These are phyloP conservation scores for Melanotus villosus DNA, from an alignment of 2,888 invertebrate species.

Conservation along the genomic window DNA sequence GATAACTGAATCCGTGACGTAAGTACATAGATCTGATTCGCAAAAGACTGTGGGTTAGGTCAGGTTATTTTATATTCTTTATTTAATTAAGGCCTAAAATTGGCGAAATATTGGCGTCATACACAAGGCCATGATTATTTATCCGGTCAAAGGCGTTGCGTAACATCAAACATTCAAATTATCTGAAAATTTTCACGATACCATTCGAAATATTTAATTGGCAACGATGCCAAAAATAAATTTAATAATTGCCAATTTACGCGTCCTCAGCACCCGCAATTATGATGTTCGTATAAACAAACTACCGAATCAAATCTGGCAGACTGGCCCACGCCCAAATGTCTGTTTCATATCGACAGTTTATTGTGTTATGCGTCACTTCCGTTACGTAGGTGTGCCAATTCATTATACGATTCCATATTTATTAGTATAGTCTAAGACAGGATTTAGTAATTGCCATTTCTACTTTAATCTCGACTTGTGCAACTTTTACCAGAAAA, in stretches of 20 bases:
- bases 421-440: background rate
- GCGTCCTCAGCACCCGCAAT: background rate
- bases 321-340: constrained; percentile 29
- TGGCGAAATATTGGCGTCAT: too few species aligned
- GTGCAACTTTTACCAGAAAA: too few species aligned
- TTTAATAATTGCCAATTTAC: background rate
- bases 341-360: constrained; percentile 28
- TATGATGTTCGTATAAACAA: constrained; percentile 5
- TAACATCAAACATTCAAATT: too few species aligned
- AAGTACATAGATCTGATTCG: too few species aligned
- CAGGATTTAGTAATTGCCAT: background rate
- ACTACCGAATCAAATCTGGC: background rate
- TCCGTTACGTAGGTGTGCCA: constrained; percentile 40
- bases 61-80: too few species aligned
- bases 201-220: background rate
- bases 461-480: background rate
- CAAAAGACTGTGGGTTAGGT: too few species aligned
- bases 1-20: too few species aligned
- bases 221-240: background rate
- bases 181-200: too few species aligned
- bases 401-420: constrained; percentile 30
- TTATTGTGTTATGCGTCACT: constrained; percentile 40
- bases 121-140: too few species aligned
- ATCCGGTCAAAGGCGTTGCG: too few species aligned
- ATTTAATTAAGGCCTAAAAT: too few species aligned